phyloP scores from a whole-genome alignment of 2,113 vertebrate genomes.

The Phyllostomus hastatus region DNA sequence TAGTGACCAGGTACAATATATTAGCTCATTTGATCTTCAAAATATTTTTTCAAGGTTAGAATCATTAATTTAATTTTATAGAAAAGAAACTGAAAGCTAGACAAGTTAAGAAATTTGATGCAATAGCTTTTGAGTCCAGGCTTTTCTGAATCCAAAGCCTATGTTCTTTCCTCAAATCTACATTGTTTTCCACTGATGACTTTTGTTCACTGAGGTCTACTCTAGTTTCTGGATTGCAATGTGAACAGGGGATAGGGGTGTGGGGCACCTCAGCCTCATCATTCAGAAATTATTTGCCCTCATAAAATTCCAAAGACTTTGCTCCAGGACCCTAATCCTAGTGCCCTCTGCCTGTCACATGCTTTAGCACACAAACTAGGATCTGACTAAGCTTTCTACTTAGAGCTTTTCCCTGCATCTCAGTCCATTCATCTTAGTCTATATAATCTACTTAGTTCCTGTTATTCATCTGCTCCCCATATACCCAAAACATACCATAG shows the following conservation, averaged over 20 bases:
- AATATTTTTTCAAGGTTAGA: background rate
- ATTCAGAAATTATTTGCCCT: background rate
- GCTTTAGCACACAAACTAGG: background rate
- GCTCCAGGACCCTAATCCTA: background rate
- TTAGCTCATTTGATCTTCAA: background rate
- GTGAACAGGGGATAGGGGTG: background rate
- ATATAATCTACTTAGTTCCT: background rate
- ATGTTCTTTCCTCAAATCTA: background rate
- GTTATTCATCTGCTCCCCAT: background rate
- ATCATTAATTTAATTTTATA: conserved; percentile 11
- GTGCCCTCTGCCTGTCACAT: background rate
- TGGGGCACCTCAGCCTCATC: background rate
- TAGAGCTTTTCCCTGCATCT: background rate
- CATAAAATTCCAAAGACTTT: background rate
- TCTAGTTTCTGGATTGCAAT: background rate
- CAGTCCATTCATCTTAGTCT: background rate
- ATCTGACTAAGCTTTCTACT: background rate
- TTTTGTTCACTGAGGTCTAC: background rate
- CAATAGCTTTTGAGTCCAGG: background rate
- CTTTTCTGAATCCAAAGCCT: background rate
- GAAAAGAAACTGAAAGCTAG: background rate
- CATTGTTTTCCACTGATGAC: background rate
- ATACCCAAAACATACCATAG: background rate
- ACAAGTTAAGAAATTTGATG: background rate
- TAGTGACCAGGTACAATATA: background rate